These are phyloP conservation scores for Protonemura montana DNA, from an alignment of 2,888 invertebrate species.

Conservation along the genomic window DNA sequence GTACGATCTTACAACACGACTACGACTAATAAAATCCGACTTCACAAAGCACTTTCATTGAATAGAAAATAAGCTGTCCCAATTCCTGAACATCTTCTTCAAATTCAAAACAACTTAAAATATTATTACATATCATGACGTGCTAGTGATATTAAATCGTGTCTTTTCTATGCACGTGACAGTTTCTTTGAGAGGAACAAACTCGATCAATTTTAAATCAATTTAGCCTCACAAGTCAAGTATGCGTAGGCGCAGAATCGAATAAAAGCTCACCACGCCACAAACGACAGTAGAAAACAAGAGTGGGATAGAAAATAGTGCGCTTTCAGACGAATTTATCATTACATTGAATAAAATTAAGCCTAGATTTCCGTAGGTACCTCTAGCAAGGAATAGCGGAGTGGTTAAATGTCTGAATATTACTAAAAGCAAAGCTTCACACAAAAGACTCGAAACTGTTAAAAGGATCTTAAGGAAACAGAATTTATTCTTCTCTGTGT, in stretches of 20 bases:
- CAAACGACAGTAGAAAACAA: neutral
- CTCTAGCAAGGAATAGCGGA: neutral
- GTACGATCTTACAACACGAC: no score
- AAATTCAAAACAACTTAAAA: neutral
- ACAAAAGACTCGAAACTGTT: neutral
- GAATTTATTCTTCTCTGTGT: conserved; percentile 7
- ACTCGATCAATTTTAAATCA: conserved; percentile 4
- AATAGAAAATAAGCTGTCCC: no score
- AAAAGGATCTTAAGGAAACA: conserved; percentile 12
- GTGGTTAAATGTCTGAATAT: conserved; percentile 5
- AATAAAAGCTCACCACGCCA: neutral
- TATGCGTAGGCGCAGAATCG: neutral
- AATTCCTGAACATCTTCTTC: no score
- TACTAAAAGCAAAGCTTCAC: neutral
- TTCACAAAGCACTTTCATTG: no score
- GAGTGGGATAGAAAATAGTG: neutral
- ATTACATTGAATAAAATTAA: neutral
- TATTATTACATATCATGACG: neutral
- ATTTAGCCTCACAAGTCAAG: neutral
- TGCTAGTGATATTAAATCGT: neutral
- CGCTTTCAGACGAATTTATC: neutral
- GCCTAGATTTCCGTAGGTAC: neutral
- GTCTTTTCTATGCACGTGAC: neutral
- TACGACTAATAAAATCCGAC: no score
- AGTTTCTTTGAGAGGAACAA: neutral